A percentile compares a stretch with the other conserved stretches of the same genome.
Conservation (phyloP, 2,888 invertebrate species). For the Ectemnius cavifrons region DNA sequence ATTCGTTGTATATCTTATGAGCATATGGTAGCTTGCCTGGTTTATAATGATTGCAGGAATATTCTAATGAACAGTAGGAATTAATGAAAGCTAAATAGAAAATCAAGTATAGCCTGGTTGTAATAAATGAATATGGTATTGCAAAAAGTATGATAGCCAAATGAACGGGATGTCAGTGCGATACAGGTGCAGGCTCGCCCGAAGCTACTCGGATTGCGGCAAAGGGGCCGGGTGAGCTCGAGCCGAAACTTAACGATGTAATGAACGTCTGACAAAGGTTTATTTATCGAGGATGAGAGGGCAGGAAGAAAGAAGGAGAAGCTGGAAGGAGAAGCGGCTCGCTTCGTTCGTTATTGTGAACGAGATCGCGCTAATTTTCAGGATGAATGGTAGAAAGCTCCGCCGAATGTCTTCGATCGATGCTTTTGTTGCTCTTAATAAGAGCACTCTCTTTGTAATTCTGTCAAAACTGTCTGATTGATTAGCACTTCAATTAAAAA, state of each 20-base stretch:
- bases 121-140: neutral
- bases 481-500: no score
- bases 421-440: slow-evolving; percentile 1
- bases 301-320: slow-evolving; percentile 38
- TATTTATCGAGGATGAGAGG: slow-evolving; percentile 70
- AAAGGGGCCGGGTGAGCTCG: slow-evolving; percentile 62
- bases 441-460: neutral
- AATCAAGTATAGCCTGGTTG: no score
- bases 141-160: neutral
- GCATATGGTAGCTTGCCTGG: no score
- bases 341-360: slow-evolving; percentile 36
- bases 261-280: slow-evolving; percentile 74
- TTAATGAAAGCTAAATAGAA: no score
- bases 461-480: neutral
- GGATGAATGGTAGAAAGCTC: slow-evolving; percentile 17
- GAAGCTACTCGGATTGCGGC: slow-evolving; percentile 6
- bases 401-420: neutral
- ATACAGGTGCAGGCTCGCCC: slow-evolving; percentile 8
- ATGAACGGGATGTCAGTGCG: no score
- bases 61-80: no score
- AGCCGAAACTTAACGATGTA: slow-evolving; percentile 74
- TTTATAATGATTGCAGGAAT: no score
- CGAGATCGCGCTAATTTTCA: slow-evolving; percentile 52
- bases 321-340: slow-evolving; percentile 30
- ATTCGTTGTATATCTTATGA: neutral